Percentiles rank a stretch among this genome's conserved stretches.
Conservation (phyloP, 2,797 vertebrate genomes). For the Menidia menidia region DNA sequence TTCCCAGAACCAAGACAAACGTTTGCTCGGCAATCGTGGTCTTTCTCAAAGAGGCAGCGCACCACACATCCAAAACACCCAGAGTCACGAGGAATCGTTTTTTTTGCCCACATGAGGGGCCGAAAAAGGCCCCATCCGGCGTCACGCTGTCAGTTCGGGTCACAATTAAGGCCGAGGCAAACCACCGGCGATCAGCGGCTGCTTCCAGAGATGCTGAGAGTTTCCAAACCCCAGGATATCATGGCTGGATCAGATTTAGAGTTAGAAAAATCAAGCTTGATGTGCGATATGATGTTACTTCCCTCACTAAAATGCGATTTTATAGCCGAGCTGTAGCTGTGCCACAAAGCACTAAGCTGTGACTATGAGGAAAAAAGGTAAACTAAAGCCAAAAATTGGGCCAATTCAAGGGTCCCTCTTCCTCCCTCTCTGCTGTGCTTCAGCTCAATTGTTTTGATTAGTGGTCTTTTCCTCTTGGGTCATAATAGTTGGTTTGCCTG, state of each 20-base stretch:
- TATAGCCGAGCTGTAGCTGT: constrained; percentile 4
- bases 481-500: background rate
- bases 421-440: background rate
- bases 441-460: background rate
- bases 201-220: background rate
- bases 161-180: background rate
- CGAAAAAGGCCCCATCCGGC: background rate
- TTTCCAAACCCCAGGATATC: background rate
- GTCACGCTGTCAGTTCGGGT: background rate
- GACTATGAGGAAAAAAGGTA: background rate
- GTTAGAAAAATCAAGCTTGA: too few relatives aligned
- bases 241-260: background rate
- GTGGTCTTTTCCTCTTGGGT: background rate
- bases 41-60: background rate
- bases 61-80: too few relatives aligned
- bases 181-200: background rate
- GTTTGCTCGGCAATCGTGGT: background rate
- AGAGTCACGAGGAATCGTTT: background rate
- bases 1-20: constrained; percentile 9
- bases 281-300: background rate
- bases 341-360: background rate
- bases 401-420: background rate
- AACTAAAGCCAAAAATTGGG: background rate
- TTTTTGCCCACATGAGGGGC: background rate
- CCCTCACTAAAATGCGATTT: background rate